Conservation (phyloP, 2,797 vertebrate genomes). For the Vespertilio murinus region DNA sequence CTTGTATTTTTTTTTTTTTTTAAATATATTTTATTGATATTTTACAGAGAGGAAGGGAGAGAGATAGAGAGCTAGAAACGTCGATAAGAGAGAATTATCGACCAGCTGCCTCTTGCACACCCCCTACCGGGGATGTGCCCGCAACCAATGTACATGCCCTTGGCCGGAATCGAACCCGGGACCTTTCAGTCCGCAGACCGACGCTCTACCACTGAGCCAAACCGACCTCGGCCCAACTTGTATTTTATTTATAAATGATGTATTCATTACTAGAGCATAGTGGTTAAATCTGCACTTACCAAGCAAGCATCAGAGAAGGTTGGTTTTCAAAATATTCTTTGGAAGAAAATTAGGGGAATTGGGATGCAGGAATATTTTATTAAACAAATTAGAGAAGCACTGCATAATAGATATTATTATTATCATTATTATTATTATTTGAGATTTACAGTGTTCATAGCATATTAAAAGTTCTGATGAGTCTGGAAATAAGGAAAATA, state of each 20-base stretch:
- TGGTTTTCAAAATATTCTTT: conserved; percentile 29
- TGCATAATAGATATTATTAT: background rate
- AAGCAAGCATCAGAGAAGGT: background rate
- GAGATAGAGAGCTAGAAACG: no score
- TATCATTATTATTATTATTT: background rate
- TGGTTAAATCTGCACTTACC: background rate
- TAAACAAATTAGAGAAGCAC: background rate
- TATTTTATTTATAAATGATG: background rate
- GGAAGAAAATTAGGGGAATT: background rate
- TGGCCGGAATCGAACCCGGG: no score
- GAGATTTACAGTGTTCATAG: background rate
- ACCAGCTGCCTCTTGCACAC: no score
- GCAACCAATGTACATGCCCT: no score
- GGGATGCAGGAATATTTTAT: background rate
- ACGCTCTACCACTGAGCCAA: no score
- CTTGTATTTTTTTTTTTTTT: background rate
- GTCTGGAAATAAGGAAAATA: background rate
- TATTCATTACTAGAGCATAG: background rate
- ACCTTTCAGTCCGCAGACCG: no score
- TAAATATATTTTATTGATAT: no score
- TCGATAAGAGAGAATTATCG: no score
- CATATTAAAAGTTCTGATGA: background rate
- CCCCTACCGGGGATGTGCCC: no score
- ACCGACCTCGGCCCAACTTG: no score
- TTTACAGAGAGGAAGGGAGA: no score